Evolutionary conservation across 2,797 vertebrate genomes (phyloP).

Genomic region (Fratercula arctica): DNA sequence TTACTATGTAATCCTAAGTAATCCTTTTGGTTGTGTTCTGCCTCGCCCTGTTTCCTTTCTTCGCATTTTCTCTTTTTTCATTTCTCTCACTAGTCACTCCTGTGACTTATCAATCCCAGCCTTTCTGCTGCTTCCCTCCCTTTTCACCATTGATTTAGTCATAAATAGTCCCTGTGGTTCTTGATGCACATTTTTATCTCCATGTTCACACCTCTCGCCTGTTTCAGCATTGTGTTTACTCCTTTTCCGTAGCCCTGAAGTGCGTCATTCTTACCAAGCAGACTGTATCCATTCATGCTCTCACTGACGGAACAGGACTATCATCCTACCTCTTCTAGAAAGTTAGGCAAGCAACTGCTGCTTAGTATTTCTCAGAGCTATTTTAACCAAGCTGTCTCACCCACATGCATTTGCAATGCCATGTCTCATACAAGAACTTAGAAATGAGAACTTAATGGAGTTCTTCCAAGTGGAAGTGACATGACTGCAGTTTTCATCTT

Average conservation of each 20-base stretch:
- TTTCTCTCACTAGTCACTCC: not conserved
- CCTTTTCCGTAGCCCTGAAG: not conserved
- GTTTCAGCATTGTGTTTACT: not conserved
- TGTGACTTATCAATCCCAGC: not conserved
- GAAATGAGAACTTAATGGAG: not conserved
- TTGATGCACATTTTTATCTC: not conserved
- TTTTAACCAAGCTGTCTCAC: not conserved
- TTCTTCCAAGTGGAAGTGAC: not conserved
- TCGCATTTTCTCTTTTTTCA: not conserved
- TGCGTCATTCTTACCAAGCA: not conserved
- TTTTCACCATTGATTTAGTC: not conserved
- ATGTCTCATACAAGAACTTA: not conserved
- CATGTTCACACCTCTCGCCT: accelerated
- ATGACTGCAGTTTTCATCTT: not conserved
- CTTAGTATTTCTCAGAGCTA: not conserved
- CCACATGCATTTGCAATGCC: not conserved
- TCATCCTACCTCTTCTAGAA: not conserved
- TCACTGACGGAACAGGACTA: not conserved
- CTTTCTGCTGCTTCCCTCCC: not conserved
- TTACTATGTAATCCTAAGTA: not conserved
- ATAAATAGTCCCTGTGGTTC: not conserved
- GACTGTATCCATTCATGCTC: not conserved
- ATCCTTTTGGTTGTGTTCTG: not conserved
- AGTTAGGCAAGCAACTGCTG: not conserved
- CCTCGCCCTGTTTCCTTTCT: not conserved